These are phyloP conservation scores for Sander lucioperca DNA, from an alignment of 2,113 vertebrate species.

Conservation along the genomic window DNA sequence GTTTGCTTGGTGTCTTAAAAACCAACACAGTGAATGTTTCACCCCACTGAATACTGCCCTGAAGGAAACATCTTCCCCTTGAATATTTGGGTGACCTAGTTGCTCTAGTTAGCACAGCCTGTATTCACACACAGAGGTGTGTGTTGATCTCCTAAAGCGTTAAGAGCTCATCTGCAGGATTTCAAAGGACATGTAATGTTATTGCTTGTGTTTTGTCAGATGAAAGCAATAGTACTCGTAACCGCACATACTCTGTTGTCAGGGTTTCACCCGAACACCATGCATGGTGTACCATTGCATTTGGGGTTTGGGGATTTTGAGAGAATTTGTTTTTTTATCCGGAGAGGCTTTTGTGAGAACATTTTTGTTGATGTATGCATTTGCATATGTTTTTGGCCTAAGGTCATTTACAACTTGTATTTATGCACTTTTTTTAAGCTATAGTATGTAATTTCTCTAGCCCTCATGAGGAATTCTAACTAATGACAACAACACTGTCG, in stretches of 20 bases:
- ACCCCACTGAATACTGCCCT: conserved; percentile 63
- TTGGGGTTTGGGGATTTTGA: neutral
- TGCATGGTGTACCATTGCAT: neutral
- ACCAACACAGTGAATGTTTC: conserved; percentile 77
- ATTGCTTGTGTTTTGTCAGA: conserved; percentile 29
- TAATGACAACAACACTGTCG: too few relatives aligned
- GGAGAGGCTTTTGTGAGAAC: neutral
- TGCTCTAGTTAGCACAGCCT: conserved; percentile 67
- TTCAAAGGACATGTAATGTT: conserved; percentile 40
- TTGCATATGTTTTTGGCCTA: neutral
- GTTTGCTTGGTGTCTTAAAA: conserved; percentile 39
- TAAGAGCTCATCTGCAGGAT: conserved; percentile 10
- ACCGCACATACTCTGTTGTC: conserved; percentile 8
- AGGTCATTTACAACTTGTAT: neutral
- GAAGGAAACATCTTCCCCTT: conserved; percentile 70
- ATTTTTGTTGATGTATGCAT: neutral
- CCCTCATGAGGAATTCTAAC: too few relatives aligned
- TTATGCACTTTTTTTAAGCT: neutral
- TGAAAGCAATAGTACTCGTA: conserved; percentile 10
- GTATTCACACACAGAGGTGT: conserved; percentile 44
- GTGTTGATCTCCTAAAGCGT: conserved; percentile 51
- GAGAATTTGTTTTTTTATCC: neutral
- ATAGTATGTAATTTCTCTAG: too few relatives aligned
- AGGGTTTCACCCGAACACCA: neutral
- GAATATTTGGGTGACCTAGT: conserved; percentile 81